Evolutionary conservation across 2,113 vertebrate genomes (phyloP).

Genomic region (Hypanus sabinus): DNA sequence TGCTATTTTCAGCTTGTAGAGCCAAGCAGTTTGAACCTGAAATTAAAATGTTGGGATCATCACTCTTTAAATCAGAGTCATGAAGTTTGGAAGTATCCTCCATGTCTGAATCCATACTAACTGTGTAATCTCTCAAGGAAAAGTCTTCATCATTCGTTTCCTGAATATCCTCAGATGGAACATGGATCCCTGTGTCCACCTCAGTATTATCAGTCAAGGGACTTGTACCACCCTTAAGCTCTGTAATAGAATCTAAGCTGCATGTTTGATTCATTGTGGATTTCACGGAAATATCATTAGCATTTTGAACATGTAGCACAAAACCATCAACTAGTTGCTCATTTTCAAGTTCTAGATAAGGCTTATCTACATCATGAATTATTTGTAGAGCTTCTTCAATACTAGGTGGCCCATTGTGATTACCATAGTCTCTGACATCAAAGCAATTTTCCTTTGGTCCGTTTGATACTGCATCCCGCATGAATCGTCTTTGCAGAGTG

Average conservation of each 20-base stretch:
- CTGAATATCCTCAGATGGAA: slow-evolving; percentile 87
- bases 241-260: slow-evolving; percentile 63
- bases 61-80: slow-evolving; percentile 66
- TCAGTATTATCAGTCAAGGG: slow-evolving; percentile 76
- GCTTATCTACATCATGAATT: slow-evolving; percentile 74
- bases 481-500: neutral
- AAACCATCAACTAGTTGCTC: slow-evolving; percentile 77
- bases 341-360: slow-evolving; percentile 55
- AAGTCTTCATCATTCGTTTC: slow-evolving; percentile 92
- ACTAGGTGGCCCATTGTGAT: slow-evolving; percentile 65
- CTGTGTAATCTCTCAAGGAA: slow-evolving; percentile 85
- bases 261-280: slow-evolving; percentile 49
- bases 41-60: slow-evolving; percentile 61
- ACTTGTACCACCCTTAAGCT: slow-evolving; percentile 67
- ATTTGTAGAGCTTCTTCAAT: slow-evolving; percentile 89
- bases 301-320: slow-evolving; percentile 78
- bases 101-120: slow-evolving; percentile 87
- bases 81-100: slow-evolving; percentile 69
- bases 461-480: slow-evolving; percentile 56
- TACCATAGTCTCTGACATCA: slow-evolving; percentile 64
- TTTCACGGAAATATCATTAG: slow-evolving; percentile 58
- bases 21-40: slow-evolving; percentile 76
- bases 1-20: slow-evolving; percentile 78
- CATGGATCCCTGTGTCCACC: slow-evolving; percentile 87
- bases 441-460: slow-evolving; percentile 62